Conservation (phyloP, 1,140 invertebrate species). For the Leptopilina boulardi region DNA sequence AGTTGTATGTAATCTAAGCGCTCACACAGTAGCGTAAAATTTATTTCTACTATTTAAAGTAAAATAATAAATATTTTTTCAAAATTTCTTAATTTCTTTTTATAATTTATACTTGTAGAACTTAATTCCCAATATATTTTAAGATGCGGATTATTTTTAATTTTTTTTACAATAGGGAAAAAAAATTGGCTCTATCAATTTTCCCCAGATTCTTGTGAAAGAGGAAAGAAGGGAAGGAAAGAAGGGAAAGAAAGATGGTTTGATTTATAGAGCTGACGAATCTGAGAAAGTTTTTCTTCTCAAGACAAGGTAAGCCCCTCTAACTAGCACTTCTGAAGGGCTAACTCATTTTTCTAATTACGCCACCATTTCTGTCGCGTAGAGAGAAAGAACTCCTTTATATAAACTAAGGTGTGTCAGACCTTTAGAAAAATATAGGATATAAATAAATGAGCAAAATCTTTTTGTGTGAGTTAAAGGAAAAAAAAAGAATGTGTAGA, state of each 20-base stretch:
- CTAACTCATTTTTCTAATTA: slow-evolving; percentile 76
- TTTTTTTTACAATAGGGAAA: too few species aligned
- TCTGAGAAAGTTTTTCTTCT: slow-evolving; percentile 39
- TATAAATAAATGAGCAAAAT: slow-evolving; percentile 42
- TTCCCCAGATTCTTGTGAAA: neutral
- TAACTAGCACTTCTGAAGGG: slow-evolving; percentile 55
- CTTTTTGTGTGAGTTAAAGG: slow-evolving; percentile 43
- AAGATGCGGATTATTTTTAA: too few species aligned
- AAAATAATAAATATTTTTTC: too few species aligned
- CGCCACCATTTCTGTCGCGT: slow-evolving; percentile 60
- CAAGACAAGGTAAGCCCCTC: slow-evolving; percentile 46
- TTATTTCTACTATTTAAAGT: too few species aligned
- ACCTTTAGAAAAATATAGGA: slow-evolving; percentile 46
- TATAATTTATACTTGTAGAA: too few species aligned
- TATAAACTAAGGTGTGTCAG: slow-evolving; percentile 67
- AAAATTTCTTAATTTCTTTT: too few species aligned
- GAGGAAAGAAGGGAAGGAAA: slow-evolving; percentile 31
- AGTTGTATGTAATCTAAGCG: neutral
- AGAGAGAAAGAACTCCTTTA: slow-evolving; percentile 58
- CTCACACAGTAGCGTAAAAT: too few species aligned
- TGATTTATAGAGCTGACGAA: slow-evolving; percentile 31
- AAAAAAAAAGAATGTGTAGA: slow-evolving; percentile 46
- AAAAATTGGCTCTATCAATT: neutral
- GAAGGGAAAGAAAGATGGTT: slow-evolving; percentile 25
- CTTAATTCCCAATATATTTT: too few species aligned